A percentile compares a stretch with the other conserved stretches of the same genome.
Evolutionary conservation across 2,888 invertebrate species (phyloP).

Genomic region (Drosophila mulleri): DNA sequence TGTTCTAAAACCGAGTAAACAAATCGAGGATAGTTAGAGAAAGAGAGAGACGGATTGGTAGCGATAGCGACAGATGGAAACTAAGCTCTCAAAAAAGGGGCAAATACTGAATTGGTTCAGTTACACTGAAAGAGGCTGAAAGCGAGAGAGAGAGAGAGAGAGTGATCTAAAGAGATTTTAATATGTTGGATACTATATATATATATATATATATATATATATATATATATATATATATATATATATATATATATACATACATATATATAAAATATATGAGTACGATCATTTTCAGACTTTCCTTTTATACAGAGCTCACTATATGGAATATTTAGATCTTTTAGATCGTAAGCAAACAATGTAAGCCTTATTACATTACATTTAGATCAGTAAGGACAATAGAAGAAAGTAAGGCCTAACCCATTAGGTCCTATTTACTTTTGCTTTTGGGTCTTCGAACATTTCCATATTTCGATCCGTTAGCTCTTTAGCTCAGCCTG

Average conservation of each 20-base stretch:
- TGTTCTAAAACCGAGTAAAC: slow-evolving; percentile 1
- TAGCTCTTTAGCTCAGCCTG: no score
- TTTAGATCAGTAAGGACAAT: no score
- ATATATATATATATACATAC: no score
- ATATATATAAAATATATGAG: no score
- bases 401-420: no score
- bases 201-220: no score
- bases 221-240: no score
- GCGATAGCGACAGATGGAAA: neutral
- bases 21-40: no score
- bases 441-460: neutral
- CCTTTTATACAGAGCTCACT: neutral
- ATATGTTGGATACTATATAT: no score
- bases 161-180: no score
- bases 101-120: neutral
- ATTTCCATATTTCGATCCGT: neutral
- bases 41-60: neutral
- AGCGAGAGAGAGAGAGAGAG: no score
- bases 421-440: neutral
- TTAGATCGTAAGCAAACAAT: neutral
- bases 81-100: neutral
- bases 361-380: neutral
- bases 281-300: no score
- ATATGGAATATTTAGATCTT: neutral
- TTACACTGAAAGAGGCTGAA: neutral